Evolutionary conservation across 2,888 invertebrate genomes (phyloP).

Genomic region (Tipula helvola): DNA sequence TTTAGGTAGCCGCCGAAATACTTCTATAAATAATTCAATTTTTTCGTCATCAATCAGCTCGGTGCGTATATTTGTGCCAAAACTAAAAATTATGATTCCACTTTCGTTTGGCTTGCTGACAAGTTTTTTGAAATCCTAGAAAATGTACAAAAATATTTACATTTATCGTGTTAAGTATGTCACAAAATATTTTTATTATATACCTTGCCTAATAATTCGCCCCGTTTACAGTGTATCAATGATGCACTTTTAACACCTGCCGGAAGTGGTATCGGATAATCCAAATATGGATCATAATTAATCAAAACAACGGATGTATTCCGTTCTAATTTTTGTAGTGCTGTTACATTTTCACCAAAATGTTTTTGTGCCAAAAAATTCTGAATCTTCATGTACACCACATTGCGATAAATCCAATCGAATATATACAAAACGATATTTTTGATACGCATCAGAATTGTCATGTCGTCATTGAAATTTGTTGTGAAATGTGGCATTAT

Average conservation of each 20-base stretch:
- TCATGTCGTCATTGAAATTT: conserved; percentile 6
- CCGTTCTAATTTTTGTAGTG: conserved; percentile 5
- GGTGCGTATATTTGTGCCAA: background rate
- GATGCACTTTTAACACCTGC: conserved; percentile 9
- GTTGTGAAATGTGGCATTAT: conserved; percentile 11
- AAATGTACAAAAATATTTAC: background rate
- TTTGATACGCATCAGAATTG: background rate
- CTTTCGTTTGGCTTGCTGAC: background rate
- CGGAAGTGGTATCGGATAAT: conserved; percentile 12
- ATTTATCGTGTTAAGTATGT: background rate
- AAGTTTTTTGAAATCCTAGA: background rate
- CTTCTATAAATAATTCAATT: background rate
- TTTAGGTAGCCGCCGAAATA: background rate
- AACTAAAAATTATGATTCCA: background rate
- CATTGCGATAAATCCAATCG: conserved; percentile 9
- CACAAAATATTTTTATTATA: background rate
- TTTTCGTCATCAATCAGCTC: background rate
- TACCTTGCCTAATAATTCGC: background rate
- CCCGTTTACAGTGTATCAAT: conserved; percentile 4
- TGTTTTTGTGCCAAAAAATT: conserved; percentile 4
- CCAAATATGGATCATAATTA: conserved; percentile 12
- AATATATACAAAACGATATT: conserved; percentile 10
- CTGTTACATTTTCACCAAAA: background rate
- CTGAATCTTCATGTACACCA: conserved; percentile 13
- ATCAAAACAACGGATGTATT: conserved; percentile 9